Conservation (phyloP, 2,888 invertebrate species). For the Pediacus dermestoides region DNA sequence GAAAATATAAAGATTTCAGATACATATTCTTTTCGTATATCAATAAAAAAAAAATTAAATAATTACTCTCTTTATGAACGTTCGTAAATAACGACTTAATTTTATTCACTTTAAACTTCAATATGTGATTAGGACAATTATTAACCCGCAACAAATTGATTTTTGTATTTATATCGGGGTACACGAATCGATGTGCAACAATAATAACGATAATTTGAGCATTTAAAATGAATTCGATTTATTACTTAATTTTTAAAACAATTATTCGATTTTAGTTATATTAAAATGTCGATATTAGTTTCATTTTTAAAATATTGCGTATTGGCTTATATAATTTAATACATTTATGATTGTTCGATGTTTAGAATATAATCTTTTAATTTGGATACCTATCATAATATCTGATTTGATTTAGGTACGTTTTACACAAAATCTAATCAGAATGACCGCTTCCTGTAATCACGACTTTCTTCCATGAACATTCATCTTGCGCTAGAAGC, state of each 20-base stretch:
- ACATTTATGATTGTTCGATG: constrained; percentile 45
- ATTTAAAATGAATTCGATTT: not conserved
- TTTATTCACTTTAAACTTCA: no score
- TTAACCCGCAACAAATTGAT: no score
- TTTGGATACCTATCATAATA: constrained; percentile 2
- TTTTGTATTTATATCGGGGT: constrained; percentile 6
- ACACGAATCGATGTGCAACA: constrained; percentile 1
- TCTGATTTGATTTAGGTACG: no score
- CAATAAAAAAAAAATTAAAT: no score
- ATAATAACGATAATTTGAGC: not conserved
- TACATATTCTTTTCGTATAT: no score
- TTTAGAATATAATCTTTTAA: constrained; percentile 38
- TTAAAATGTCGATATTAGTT: no score
- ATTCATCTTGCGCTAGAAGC: constrained; percentile 37
- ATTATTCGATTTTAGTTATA: constrained; percentile 18
- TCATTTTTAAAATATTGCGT: constrained; percentile 26
- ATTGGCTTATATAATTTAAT: constrained; percentile 16
- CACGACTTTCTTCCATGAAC: constrained; percentile 40
- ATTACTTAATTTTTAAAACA: not conserved
- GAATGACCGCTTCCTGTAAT: constrained; percentile 45
- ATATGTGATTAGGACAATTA: no score
- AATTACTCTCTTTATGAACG: no score
- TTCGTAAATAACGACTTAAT: no score
- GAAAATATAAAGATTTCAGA: no score
- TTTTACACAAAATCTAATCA: constrained; percentile 33